Base-by-base conservation (phyloP, 2,888 invertebrate genomes). In the Julus scandinavius region DNA sequence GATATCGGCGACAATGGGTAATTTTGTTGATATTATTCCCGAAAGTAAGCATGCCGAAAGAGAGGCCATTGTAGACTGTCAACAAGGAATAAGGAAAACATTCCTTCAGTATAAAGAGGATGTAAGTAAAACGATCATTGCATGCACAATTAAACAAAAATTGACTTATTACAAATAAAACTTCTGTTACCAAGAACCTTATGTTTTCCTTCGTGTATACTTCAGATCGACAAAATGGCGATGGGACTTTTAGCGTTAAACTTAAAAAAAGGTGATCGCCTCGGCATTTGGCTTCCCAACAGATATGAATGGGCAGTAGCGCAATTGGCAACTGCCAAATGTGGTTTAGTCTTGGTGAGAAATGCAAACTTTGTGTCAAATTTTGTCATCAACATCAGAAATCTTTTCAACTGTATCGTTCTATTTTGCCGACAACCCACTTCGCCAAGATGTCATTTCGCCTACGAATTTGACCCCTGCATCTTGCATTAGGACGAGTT, bases 201-300 rank as follows among this genome's bases (percentile, higher is more conserved):
- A 29, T 29, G 29, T 29, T 29, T 29, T 29, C 29, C 29, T 29
- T 29, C 1, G 1, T 54, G n/a, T 17, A 3, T 5, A 83, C 83
- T 29, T 13, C 20, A 96, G 94, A 95, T 95, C 0, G 95, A 96
- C 91, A 93, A 93, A 88, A 91, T 97, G 4, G 96, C 96, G 0
- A 95, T 95, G 0, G 96, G 96, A 0, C 93, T 97, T 0, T 90
- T 94, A 17, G 94, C 94, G 72, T 91, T 96, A 45, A 97, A 97
- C 0, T 91, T 97, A 29, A 91, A 94, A 88, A 93, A 92, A 54
- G 96, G 96, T 0, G 97, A 97, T 91, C 92, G 95, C 11, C 91
- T 98, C 2, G 97, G 95, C 0, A 93, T 97, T 40, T 97, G 96
- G 96, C 94, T 95, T 0, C 96, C 96, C 0, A 97, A 97, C 92